Conservation (phyloP, 2,113 vertebrate species). For the Pterocles orientalis region DNA sequence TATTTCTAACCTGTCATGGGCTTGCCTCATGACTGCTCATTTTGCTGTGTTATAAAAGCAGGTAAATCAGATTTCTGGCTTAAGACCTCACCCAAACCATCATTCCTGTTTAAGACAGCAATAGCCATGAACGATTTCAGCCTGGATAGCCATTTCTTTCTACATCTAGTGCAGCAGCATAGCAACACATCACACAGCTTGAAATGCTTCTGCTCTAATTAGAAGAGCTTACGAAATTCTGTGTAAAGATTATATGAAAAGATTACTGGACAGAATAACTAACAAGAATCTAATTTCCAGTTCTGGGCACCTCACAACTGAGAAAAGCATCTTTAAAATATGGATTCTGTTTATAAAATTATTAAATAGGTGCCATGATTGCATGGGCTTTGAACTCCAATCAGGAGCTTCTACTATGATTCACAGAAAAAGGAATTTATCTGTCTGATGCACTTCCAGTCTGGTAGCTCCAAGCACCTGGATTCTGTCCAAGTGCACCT, state of each 20-base stretch:
- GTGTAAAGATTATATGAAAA: slow-evolving; percentile 11
- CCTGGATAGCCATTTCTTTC: background rate
- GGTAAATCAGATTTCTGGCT: slow-evolving; percentile 21
- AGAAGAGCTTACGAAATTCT: slow-evolving; percentile 15
- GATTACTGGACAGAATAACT: background rate
- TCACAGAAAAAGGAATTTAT: background rate
- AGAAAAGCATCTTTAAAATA: background rate
- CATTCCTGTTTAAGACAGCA: background rate
- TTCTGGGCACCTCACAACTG: background rate
- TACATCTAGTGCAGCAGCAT: background rate
- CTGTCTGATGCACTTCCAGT: background rate
- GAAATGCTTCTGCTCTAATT: slow-evolving; percentile 32
- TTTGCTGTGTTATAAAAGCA: slow-evolving; percentile 34
- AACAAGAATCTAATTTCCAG: background rate
- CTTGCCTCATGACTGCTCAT: slow-evolving; percentile 38
- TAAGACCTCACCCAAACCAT: background rate
- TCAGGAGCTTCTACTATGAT: background rate
- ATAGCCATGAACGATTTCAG: background rate
- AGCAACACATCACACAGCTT: background rate
- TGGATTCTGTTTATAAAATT: background rate
- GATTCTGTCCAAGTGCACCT: background rate
- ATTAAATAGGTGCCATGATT: background rate
- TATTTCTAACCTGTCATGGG: slow-evolving; percentile 43
- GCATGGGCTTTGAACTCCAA: background rate
- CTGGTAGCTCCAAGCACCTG: background rate